Evolutionary conservation across 2,797 vertebrate species (phyloP).

Genomic region (Enteromius treurensis): DNA sequence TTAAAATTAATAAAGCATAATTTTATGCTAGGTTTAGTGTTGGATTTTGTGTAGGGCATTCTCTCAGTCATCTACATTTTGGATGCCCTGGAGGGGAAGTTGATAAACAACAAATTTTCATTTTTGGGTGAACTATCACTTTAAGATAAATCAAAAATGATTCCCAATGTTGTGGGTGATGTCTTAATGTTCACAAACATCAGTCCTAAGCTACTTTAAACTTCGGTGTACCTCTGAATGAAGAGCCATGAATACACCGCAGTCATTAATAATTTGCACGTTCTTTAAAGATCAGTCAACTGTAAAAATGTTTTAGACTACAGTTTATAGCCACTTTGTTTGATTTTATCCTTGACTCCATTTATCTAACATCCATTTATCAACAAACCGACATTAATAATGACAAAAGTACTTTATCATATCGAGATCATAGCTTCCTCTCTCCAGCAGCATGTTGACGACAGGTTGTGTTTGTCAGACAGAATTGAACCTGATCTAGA

Average conservation of each 20-base stretch:
- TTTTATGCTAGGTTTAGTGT: no score
- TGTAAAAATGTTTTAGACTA: background rate
- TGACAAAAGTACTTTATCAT: background rate
- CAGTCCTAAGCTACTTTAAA: background rate
- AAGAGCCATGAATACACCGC: background rate
- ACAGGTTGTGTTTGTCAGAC: conserved; percentile 21
- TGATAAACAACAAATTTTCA: no score
- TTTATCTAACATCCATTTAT: background rate
- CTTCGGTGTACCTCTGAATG: background rate
- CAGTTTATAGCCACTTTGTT: background rate
- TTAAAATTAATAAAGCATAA: no score
- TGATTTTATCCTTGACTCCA: background rate
- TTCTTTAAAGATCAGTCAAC: background rate
- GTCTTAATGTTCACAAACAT: background rate
- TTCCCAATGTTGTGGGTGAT: background rate
- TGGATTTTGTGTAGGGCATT: no score
- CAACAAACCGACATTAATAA: background rate
- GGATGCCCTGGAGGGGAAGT: no score
- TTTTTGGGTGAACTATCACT: no score
- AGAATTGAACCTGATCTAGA: background rate
- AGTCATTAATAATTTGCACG: background rate
- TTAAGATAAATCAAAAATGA: background rate
- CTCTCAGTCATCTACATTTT: no score
- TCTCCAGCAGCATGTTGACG: background rate
- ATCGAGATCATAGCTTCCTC: background rate